Base-by-base conservation (phyloP, 2,888 invertebrate species). In the Automeris io region DNA sequence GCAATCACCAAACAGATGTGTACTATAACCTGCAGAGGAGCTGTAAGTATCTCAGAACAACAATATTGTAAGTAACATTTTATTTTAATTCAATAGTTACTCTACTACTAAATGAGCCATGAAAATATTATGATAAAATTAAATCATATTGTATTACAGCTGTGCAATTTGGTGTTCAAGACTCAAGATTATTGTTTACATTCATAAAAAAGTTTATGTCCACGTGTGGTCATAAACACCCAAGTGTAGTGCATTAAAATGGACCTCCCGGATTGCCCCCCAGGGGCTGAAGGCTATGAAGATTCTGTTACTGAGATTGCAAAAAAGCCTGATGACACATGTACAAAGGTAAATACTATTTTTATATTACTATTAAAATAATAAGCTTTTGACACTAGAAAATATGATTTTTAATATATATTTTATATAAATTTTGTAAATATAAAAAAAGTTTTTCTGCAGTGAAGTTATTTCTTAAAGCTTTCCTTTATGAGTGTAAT, bases 231-330 rank as follows among this genome's bases (percentile, higher is more conserved):
- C 80, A 80, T 81, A 80, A 75, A 81, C 77, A 67, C 61, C 55
- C 61, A 64, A 81, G 82, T 85, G 82, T 81, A 77, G 83, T 82
- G 82, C 46, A 40, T 72, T 61, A 75, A 74, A 62, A 86, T 86
- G 86, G 86, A 86, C 7, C 73, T 86, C 18, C 83, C 85, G 0
- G 86, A 86, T 58, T 80, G 86, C 54, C 86, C 86, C 24, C 86
- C 86, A 0, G 86, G 86, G 55, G 66, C 86, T 33, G 86, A 86
- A 65, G 86, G 86, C 33, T 86, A 86, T 55, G 51, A 85, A 56
- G 86, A 86, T 55, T 63, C 83, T 2, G 78, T 86, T 40, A 67
- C 66, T 32, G 76, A 80, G 78, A 54, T 76, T 19, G 61, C 79
- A 16, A 76, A 65, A 60, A 83, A 81, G 61, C 61, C 56, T 9